These are phyloP conservation scores for Pagetopsis macropterus DNA, from an alignment of 2,797 vertebrate genomes.

Conservation along the genomic window DNA sequence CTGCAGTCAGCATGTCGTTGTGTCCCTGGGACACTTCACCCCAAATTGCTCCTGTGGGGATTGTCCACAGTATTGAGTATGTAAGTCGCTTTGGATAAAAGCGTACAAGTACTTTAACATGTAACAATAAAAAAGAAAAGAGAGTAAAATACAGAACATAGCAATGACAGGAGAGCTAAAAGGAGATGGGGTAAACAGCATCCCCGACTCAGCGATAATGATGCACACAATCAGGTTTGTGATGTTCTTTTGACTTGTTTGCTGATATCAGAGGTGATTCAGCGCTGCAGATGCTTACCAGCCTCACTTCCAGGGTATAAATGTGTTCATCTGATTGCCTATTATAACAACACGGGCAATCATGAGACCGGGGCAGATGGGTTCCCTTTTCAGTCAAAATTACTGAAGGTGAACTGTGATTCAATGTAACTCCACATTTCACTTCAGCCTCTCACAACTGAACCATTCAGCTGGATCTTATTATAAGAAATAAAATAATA, in stretches of 20 bases:
- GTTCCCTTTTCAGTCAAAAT: conserved; percentile 49
- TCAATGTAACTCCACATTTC: conserved; percentile 29
- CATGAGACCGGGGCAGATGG: conserved; percentile 35
- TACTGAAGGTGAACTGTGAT: conserved; percentile 44
- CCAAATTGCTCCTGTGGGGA: too few relatives aligned
- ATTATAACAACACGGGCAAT: conserved; percentile 52
- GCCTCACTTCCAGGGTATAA: conserved; percentile 41
- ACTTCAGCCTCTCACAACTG: conserved; percentile 12
- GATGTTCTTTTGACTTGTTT: conserved; percentile 46
- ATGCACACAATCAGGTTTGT: conserved; percentile 57
- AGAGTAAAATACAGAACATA: not conserved
- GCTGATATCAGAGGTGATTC: conserved; percentile 54
- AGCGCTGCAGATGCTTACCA: conserved; percentile 17
- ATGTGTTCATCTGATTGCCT: conserved; percentile 53
- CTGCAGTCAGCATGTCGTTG: too few relatives aligned
- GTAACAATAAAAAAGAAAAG: too few relatives aligned
- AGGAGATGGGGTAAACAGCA: conserved; percentile 34
- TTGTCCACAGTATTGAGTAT: too few relatives aligned
- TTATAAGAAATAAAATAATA: conserved; percentile 10
- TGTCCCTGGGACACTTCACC: too few relatives aligned
- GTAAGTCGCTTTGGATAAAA: too few relatives aligned
- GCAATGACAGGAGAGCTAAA: conserved; percentile 17
- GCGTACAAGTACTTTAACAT: too few relatives aligned
- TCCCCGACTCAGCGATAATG: conserved; percentile 50
- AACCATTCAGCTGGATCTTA: conserved; percentile 26